Percentiles rank a stretch among this genome's conserved stretches.
These are phyloP conservation scores for Antitype chi DNA, from an alignment of 2,888 invertebrate species.

Conservation along the genomic window DNA sequence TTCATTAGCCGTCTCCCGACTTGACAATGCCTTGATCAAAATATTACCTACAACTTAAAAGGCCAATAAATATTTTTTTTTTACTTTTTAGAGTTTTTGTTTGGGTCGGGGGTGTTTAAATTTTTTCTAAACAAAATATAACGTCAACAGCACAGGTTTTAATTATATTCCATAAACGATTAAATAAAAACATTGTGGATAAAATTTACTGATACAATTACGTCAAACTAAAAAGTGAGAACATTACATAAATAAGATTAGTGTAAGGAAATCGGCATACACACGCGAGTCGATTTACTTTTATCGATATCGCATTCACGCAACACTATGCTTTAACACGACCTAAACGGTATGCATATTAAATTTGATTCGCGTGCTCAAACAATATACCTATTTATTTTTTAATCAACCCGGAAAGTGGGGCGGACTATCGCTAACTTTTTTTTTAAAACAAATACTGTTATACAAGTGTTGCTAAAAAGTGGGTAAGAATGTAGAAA, in stretches of 20 bases:
- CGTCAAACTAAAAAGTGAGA: slow-evolving; percentile 6
- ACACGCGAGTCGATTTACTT: slow-evolving; percentile 58
- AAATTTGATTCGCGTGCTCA: slow-evolving; percentile 79
- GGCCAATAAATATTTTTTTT: too few species aligned
- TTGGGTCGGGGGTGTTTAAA: too few species aligned
- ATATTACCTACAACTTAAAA: too few species aligned
- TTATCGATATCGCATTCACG: slow-evolving; percentile 64
- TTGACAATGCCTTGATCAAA: too few species aligned
- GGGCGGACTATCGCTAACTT: slow-evolving; percentile 64
- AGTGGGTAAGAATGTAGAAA: neutral
- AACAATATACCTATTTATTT: slow-evolving; percentile 73
- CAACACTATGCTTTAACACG: slow-evolving; percentile 66
- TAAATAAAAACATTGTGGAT: neutral
- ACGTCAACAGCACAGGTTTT: neutral
- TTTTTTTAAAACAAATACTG: slow-evolving; percentile 61
- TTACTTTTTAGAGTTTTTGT: too few species aligned
- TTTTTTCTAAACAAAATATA: neutral
- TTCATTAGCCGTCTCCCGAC: too few species aligned
- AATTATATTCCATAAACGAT: neutral
- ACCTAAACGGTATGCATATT: slow-evolving; percentile 77
- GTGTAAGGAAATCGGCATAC: slow-evolving; percentile 21
- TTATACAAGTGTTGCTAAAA: neutral
- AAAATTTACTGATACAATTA: slow-evolving; percentile 18
- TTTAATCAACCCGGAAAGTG: slow-evolving; percentile 69
- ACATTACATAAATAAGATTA: slow-evolving; percentile 34